phyloP scores from a whole-genome alignment of 2,888 invertebrate genomes.

The Lasius platythorax region DNA sequence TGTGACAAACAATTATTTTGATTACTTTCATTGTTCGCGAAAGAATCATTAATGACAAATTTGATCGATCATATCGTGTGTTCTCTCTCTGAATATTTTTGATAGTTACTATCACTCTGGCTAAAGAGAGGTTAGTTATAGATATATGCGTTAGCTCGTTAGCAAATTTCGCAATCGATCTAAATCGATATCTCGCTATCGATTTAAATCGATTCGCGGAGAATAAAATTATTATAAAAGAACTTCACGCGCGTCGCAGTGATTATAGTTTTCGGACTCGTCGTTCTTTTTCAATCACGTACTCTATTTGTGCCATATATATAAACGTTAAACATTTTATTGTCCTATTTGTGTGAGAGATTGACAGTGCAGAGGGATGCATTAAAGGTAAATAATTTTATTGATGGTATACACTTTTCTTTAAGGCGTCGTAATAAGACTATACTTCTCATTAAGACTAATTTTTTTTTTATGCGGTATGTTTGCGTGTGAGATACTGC shows the following conservation, averaged over 20 bases:
- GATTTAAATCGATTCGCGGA: constrained; percentile 15
- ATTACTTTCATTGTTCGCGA: not conserved
- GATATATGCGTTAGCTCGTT: not conserved
- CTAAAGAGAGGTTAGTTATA: not conserved
- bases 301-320: constrained; percentile 72
- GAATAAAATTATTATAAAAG: not conserved
- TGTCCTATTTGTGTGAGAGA: constrained; percentile 1
- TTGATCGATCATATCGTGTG: not conserved
- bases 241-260: not conserved
- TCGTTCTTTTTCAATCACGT: constrained; percentile 44
- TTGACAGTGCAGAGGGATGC: constrained; percentile 26
- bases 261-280: constrained; percentile 34
- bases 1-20: not conserved
- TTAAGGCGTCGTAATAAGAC: not conserved
- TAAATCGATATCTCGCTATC: constrained; percentile 13
- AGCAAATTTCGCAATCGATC: not conserved
- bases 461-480: constrained; percentile 31
- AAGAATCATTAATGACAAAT: not conserved
- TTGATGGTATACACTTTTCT: not conserved
- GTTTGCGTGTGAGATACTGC: constrained; percentile 3
- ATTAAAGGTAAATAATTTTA: constrained; percentile 3
- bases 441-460: constrained; percentile 10
- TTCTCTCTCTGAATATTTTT: not conserved
- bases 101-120: not conserved
- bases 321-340: constrained; percentile 59